These are phyloP conservation scores for Muscicapa striata DNA, from an alignment of 2,797 vertebrate genomes.

Conservation along the genomic window DNA sequence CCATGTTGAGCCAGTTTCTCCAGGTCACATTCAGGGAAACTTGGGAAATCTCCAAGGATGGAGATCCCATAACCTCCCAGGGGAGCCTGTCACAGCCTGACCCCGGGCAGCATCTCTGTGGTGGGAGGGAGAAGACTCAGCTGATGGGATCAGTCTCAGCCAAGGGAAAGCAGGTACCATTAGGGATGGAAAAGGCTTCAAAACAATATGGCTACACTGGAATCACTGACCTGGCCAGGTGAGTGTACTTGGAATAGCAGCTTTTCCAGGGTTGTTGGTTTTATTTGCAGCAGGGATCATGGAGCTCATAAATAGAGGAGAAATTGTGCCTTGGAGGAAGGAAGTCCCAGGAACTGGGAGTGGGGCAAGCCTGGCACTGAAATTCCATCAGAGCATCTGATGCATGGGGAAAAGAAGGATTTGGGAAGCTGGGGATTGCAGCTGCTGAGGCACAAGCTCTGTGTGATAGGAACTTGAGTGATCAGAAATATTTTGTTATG, in stretches of 20 bases:
- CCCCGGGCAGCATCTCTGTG: neutral
- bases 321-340: neutral
- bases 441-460: neutral
- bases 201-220: neutral
- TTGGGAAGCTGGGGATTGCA: neutral
- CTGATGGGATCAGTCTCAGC: neutral
- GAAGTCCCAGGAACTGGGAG: neutral
- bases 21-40: neutral
- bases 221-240: neutral
- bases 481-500: rapidly evolving
- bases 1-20: neutral
- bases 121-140: neutral
- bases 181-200: neutral
- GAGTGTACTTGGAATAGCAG: neutral
- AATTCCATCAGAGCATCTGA: neutral
- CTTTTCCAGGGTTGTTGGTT: neutral
- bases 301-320: neutral
- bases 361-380: neutral
- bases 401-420: neutral
- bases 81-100: neutral
- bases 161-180: neutral
- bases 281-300: neutral
- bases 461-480: neutral
- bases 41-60: neutral
- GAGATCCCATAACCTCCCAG: neutral